Percentiles rank a stretch among this genome's conserved stretches.
Conservation (phyloP, 2,888 invertebrate genomes). For the Lathronympha strigana region DNA sequence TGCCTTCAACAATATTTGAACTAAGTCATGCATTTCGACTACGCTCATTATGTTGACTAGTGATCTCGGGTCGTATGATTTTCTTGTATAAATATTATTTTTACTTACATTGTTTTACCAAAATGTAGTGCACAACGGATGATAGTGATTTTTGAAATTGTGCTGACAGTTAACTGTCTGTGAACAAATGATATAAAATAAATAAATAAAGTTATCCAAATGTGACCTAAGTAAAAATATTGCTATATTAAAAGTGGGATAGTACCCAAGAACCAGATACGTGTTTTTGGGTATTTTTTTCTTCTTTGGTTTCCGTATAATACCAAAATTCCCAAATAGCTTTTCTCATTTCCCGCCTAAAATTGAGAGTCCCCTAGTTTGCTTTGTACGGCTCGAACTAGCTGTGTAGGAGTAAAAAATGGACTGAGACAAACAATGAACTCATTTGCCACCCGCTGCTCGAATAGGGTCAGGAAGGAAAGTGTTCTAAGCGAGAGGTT, state of each 20-base stretch:
- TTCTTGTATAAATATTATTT: slow-evolving; percentile 34
- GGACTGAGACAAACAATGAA: slow-evolving; percentile 57
- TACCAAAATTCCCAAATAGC: slow-evolving; percentile 27
- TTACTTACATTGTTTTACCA: slow-evolving; percentile 33
- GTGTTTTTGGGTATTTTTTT: background rate
- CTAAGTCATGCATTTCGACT: slow-evolving; percentile 58
- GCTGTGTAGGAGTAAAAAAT: slow-evolving; percentile 51
- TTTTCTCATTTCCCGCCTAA: slow-evolving; percentile 36
- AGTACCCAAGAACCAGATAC: background rate
- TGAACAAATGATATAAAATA: too few species aligned
- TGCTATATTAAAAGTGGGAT: background rate
- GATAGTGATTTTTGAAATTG: background rate
- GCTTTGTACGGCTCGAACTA: slow-evolving; percentile 36
- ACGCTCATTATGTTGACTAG: slow-evolving; percentile 48
- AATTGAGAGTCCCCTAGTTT: slow-evolving; percentile 31
- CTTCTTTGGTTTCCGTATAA: slow-evolving; percentile 16
- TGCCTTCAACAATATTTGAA: slow-evolving; percentile 62
- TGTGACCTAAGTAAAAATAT: background rate
- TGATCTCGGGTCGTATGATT: slow-evolving; percentile 44
- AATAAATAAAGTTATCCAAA: too few species aligned
- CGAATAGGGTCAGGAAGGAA: slow-evolving; percentile 53
- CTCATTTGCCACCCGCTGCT: slow-evolving; percentile 61
- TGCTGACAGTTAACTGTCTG: background rate
- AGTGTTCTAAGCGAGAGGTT: slow-evolving; percentile 45
- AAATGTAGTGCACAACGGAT: slow-evolving; percentile 8